Percentiles rank a stretch among this genome's conserved stretches.
Evolutionary conservation across 1,140 invertebrate species (phyloP).

Genomic region (Paraescarpia echinospica): DNA sequence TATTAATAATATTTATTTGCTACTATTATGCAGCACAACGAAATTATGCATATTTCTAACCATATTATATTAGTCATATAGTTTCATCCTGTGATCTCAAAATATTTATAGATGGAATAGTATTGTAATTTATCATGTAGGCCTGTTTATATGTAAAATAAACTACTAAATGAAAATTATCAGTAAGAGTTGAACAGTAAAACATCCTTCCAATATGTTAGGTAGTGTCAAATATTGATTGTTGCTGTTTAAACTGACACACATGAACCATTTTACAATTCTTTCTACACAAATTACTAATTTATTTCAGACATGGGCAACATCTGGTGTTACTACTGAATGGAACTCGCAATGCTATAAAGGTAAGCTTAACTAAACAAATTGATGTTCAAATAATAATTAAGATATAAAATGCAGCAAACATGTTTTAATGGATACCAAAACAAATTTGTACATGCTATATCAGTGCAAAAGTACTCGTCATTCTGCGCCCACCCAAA

Average conservation of each 20-base stretch:
- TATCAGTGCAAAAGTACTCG: too few relatives aligned
- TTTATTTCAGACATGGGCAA: background rate
- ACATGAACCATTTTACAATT: background rate
- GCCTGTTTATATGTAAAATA: too few relatives aligned
- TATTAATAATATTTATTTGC: too few relatives aligned
- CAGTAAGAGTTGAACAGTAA: background rate
- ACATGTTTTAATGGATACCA: background rate
- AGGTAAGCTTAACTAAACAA: background rate
- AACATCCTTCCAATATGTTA: background rate
- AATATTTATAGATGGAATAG: background rate
- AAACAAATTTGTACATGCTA: background rate
- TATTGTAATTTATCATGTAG: background rate
- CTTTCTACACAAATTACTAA: background rate
- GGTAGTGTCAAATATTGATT: background rate
- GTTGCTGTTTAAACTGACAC: background rate
- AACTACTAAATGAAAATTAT: too few relatives aligned
- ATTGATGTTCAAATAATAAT: background rate
- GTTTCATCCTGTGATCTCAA: background rate
- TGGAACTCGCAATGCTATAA: background rate
- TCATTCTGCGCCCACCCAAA: too few relatives aligned
- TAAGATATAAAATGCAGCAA: background rate
- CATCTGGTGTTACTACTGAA: background rate
- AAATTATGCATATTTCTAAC: background rate
- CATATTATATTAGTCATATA: background rate
- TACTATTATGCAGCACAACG: too few relatives aligned